Base-by-base conservation (phyloP, 2,888 invertebrate genomes). In the Rhamphomyia laevipes region DNA sequence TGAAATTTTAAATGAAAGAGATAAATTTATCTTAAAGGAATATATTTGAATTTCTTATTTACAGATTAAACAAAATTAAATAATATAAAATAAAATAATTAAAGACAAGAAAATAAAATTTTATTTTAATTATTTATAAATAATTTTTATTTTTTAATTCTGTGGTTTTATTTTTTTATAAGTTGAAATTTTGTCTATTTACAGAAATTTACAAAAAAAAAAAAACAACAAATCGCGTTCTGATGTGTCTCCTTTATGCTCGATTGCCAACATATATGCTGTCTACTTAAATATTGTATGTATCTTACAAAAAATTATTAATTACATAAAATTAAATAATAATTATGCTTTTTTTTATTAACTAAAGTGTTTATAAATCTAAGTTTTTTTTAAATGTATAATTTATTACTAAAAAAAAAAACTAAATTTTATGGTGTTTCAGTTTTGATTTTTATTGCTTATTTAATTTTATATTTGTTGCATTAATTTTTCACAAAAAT, bases 231-330 rank as follows among this genome's bases (percentile, higher is more conserved):
- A 48, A 48, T 37, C 31, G 13, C 18, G 31, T 45, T 37, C 40
- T 40, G 38, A 35, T 37, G 30, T 44, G 31, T 43, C 21, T 45
- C 18, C 57, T 59, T 59, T 61, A 61, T 68, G 68, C 68, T 68
- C 68, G 68, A 70, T 70, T 68, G 68, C 68, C 70, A 68, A 70
- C 70, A 70, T 68, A 68, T 68, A 68, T 68, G 68, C 68, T 68
- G 69, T 68, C 67, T 65, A 59, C 61, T 62, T 50, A 48, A 45
- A n/a, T n/a, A n/a, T n/a, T n/a, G n/a, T n/a, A n/a, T n/a, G n/a
- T n/a, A n/a, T n/a, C n/a, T n/a, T n/a, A n/a, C n/a, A n/a, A 46
- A 48, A 43, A 35, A 41, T 33, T 45, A 43, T 2, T 12, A 43
- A 46, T 17, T 41, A 17, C 6, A 18, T n/a, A n/a, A n/a, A n/a